phyloP scores from a whole-genome alignment of 2,888 invertebrate genomes.

The Nemurella pictetii region DNA sequence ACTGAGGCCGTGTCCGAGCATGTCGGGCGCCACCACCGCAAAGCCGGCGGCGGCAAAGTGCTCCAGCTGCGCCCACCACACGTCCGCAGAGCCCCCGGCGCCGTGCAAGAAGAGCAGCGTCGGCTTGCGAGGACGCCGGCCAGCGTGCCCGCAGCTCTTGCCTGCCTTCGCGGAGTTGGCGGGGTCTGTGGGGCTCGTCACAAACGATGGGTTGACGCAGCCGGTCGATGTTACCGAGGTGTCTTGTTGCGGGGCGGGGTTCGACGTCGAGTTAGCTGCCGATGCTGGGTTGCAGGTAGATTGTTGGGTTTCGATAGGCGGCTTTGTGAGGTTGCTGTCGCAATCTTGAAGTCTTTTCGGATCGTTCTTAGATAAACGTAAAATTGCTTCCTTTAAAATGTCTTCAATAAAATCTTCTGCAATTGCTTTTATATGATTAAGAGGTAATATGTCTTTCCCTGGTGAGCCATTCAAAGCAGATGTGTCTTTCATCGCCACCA shows the following conservation, averaged over 20 bases:
- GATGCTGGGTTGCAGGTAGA: neutral
- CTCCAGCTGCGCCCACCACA: conserved; percentile 63
- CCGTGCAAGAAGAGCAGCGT: conserved; percentile 67
- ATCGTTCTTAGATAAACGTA: conserved; percentile 4
- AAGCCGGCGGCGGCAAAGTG: conserved; percentile 62
- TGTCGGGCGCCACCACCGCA: conserved; percentile 67
- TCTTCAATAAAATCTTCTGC: conserved; percentile 51
- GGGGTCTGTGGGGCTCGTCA: neutral
- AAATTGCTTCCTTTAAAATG: conserved; percentile 51
- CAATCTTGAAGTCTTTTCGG: neutral
- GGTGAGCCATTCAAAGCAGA: neutral
- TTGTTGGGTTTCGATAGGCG: neutral
- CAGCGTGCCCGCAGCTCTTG: conserved; percentile 1
- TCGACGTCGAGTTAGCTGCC: neutral
- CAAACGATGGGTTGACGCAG: neutral
- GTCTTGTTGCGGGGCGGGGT: neutral
- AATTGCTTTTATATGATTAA: conserved; percentile 45
- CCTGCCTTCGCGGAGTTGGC: neutral
- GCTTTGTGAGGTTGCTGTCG: neutral
- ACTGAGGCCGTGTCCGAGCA: conserved; percentile 70
- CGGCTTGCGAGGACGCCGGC: conserved; percentile 51
- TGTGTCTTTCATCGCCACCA: neutral
- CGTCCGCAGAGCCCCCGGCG: conserved; percentile 65
- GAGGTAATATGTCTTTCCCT: neutral
- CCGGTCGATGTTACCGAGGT: neutral